A percentile compares a stretch with the other conserved stretches of the same genome.
These are phyloP conservation scores for Drosophila borborema DNA, from an alignment of 2,888 invertebrate genomes.

Conservation along the genomic window DNA sequence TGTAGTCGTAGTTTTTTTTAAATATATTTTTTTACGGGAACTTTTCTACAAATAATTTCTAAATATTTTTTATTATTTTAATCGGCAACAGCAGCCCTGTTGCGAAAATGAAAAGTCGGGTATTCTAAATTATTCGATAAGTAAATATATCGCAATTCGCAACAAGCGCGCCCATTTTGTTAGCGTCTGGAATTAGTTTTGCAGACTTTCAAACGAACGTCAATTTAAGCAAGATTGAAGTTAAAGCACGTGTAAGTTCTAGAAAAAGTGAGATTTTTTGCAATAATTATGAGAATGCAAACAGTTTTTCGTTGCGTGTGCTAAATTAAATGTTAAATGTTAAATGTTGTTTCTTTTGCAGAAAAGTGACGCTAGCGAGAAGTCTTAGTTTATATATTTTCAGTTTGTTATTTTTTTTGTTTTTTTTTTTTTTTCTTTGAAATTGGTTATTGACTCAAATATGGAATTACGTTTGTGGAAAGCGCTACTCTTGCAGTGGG, in stretches of 20 bases:
- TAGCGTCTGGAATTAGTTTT: slow-evolving; percentile 10
- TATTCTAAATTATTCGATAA: not conserved
- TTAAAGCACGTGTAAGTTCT: not conserved
- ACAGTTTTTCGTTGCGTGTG: not conserved
- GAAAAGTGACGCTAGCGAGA: not conserved
- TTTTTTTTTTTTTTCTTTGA: not conserved
- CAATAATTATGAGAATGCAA: not conserved
- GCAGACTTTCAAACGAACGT: not conserved
- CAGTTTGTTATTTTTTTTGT: not conserved
- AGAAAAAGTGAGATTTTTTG: not conserved
- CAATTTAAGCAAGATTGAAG: not conserved
- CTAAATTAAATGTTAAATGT: too few relatives aligned
- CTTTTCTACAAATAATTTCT: too few relatives aligned
- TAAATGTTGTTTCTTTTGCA: not conserved
- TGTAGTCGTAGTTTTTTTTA: too few relatives aligned
- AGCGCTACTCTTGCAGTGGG: slow-evolving; percentile 76
- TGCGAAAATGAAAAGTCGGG: not conserved
- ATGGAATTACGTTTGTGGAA: slow-evolving; percentile 78
- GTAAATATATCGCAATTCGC: slow-evolving; percentile 4
- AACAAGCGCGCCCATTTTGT: slow-evolving; percentile 37
- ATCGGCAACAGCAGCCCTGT: not conserved
- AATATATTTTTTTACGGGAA: not conserved
- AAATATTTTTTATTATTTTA: too few relatives aligned
- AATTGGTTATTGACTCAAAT: not conserved
- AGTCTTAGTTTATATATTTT: not conserved